Evolutionary conservation across 2,113 vertebrate species (phyloP), one percentile per base, ranked within the genome.

Genomic region (Cricetomys ansorgei): DNA sequence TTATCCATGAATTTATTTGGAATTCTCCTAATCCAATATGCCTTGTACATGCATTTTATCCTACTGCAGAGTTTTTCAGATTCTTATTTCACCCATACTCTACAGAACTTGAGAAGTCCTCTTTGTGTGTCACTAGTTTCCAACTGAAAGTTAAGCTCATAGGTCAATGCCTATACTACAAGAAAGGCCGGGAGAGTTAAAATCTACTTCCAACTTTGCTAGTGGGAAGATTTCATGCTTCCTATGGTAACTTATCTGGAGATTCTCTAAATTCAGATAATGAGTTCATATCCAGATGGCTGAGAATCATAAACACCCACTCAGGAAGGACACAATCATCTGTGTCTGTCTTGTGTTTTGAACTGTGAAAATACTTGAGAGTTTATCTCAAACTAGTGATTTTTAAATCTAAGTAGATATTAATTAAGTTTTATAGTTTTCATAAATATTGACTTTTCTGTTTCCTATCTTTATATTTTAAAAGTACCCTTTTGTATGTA

Each of bases 381-480:
- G 57, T 94, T 92, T 92, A 84, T 94, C 92, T 95, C 31, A 87
- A 80, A 12, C 2, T 62, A 50, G 72, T 90, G 27, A 9, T 70
- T 64, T 64, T 11, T 90, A 81, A 92, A 89, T 93, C 31, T 50
- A 96, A 79, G 19, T 53, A 31, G 53, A 92, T 9, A 64, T 8
- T n/a, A 94, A 55, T 84, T 64, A 85, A 45, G 55, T 90, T 5
- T 7, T 40, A 62, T 88, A 67, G 11, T 81, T 96, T 81, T 37
- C 75, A 48, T 37, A 91, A 37, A 70, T 79, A 87, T 25, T 91
- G 50, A 83, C 91, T 91, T 89, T 94, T 87, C 23, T 94, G n/a
- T n/a, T 94, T 88, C 64, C 12, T 29, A 37, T 93, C 16, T 95
- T 76, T 95, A 29, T 73, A 37, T 80, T 85, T 97, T 70, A 88